Conservation (phyloP, 1,140 invertebrate species). For the Drosophila kohkoa region DNA sequence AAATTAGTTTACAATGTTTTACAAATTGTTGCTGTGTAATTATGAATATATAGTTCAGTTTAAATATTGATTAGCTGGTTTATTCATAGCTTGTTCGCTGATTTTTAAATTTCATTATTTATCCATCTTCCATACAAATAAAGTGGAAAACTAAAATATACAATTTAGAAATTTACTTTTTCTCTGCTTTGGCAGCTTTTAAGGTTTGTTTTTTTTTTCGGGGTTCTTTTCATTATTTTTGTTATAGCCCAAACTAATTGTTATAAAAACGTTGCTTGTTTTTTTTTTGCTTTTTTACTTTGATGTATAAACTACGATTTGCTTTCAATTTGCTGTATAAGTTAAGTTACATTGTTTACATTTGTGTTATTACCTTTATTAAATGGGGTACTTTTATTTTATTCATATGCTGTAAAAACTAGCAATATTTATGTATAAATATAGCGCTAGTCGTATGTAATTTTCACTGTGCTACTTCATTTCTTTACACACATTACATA, state of each 20-base stretch:
- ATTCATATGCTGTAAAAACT: constrained; percentile 66
- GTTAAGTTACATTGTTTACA: constrained; percentile 70
- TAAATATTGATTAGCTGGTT: constrained; percentile 41
- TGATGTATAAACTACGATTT: constrained; percentile 32
- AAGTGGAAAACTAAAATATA: constrained; percentile 61
- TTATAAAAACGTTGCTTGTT: constrained; percentile 35
- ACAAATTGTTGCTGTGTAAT: constrained; percentile 52
- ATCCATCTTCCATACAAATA: constrained; percentile 57
- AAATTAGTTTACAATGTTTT: constrained; percentile 73
- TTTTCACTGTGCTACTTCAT: constrained; percentile 56
- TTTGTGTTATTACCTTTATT: constrained; percentile 34
- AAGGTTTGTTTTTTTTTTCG: constrained; percentile 20
- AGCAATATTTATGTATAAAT: constrained; percentile 49
- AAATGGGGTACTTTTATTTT: neutral
- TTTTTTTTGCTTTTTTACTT: neutral
- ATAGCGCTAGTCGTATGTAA: constrained; percentile 59
- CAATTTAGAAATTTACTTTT: constrained; percentile 32
- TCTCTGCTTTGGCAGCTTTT: constrained; percentile 31
- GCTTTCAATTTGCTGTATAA: constrained; percentile 54
- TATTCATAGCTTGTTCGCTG: constrained; percentile 5
- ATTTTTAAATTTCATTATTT: constrained; percentile 16
- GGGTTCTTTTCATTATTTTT: neutral
- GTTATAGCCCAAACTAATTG: constrained; percentile 7
- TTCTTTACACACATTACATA: constrained; percentile 27
- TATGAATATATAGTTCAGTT: constrained; percentile 53